Base-by-base conservation (phyloP, 37 sponge, comb jelly and placozoan species). In the Amphimedon queenslandica region DNA sequence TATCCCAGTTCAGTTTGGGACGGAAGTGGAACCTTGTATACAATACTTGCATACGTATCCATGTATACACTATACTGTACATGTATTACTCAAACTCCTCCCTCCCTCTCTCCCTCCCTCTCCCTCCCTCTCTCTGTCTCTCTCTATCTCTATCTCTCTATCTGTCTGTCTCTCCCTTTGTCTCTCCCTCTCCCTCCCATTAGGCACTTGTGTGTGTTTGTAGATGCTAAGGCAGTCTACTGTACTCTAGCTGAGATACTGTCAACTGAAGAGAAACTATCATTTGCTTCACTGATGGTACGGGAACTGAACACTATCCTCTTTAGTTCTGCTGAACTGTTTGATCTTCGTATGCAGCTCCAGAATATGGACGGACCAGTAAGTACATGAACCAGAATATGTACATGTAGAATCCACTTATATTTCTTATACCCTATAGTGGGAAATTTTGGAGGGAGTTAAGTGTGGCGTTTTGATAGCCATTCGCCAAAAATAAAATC, bases 281-380 rank as follows among this genome's bases (percentile, higher is more conserved):
- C 53, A 36, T 98, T 98, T 74, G 80, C 93, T 27, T 85, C 91
- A 0, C 33, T 73, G 40, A 92, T 98, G 93, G 96, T 98, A 0
- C 85, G 81, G 20, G 74, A 76, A 21, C 87, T 98, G 35, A 95
- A 92, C 71, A 57, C 84, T 74, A 95, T 95, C 38, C 86, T 98
- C 42, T 82, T 98, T 63, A 98, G 93, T 0, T 74, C 99, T 0
- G 60, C 81, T 21, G 93, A 95, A 73, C 80, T 98, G 56, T 92
- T 90, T 56, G 78, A 79, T 2, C 80, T 98, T 55, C 60, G 99
- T 28, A 64, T 73, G 29, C 79, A 95, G 37, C 87, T 98, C 34
- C 82, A 80, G 23, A 77, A 84, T n/a, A 77, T 86, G 66, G 35
- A 42, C 6, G 74, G 77, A n/a, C 40, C 76, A 2, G 91, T 90